Evolutionary conservation across 2,888 invertebrate genomes (phyloP).

Genomic region (Tetramorium bicarinatum): DNA sequence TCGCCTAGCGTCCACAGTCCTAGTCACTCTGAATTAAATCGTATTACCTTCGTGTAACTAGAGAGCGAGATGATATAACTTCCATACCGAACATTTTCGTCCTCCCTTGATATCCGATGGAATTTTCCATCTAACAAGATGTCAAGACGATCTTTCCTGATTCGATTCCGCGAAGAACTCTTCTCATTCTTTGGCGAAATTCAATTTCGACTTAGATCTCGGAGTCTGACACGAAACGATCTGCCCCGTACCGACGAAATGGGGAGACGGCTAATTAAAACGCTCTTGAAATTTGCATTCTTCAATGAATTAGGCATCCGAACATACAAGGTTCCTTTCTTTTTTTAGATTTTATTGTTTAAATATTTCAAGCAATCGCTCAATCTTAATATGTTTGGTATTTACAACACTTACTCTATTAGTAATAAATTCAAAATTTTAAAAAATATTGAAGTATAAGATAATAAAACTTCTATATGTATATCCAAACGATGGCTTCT

Average conservation of each 20-base stretch:
- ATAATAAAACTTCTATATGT: neutral
- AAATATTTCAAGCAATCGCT: conserved; percentile 18
- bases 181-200: conserved; percentile 76
- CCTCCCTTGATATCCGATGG: conserved; percentile 67
- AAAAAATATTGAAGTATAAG: neutral
- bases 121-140: conserved; percentile 75
- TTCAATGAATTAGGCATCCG: conserved; percentile 59
- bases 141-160: conserved; percentile 69
- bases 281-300: conserved; percentile 72
- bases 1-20: conserved; percentile 8
- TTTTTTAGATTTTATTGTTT: conserved; percentile 25
- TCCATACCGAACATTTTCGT: conserved; percentile 61
- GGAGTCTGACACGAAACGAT: conserved; percentile 67
- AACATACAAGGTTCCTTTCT: conserved; percentile 39
- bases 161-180: conserved; percentile 76
- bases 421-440: neutral
- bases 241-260: conserved; percentile 61
- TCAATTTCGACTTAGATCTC: conserved; percentile 75
- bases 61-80: conserved; percentile 62
- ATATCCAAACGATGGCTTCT: neutral
- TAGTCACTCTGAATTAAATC: conserved; percentile 59
- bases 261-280: conserved; percentile 73
- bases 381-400: neutral
- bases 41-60: conserved; percentile 53
- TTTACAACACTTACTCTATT: neutral